Evolutionary conservation across 2,888 invertebrate species (phyloP).

Genomic region (Leuctra nigra): DNA sequence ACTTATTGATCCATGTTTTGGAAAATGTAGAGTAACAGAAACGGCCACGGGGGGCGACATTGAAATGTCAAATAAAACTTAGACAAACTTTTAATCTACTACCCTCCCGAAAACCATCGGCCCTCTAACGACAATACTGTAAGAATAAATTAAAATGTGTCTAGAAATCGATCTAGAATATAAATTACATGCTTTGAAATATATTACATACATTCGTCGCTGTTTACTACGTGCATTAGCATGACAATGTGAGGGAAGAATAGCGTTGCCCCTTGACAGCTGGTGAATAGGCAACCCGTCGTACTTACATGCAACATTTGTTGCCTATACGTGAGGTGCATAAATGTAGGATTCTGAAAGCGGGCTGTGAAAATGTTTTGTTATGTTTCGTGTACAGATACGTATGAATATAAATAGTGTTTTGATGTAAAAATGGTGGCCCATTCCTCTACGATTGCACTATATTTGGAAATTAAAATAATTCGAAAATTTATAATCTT

Average conservation of each 20-base stretch:
- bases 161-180: no score
- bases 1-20: conserved; percentile 23
- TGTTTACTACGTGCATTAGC: no score
- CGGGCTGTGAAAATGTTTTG: background rate
- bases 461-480: no score
- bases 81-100: conserved; percentile 12
- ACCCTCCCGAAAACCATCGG: background rate
- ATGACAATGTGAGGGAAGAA: no score
- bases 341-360: background rate
- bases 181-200: no score
- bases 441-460: no score
- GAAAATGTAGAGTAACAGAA: conserved; percentile 24
- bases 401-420: background rate
- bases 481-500: no score
- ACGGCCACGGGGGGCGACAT: conserved; percentile 17
- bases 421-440: background rate
- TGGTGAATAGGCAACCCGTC: background rate
- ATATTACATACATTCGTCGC: no score
- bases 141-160: no score
- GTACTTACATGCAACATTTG: background rate
- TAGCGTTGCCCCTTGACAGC: background rate
- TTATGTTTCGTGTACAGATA: background rate
- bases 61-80: conserved; percentile 26
- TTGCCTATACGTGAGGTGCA: background rate
- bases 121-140: no score